A percentile compares a stretch with the other conserved stretches of the same genome.
Evolutionary conservation across 1,140 invertebrate genomes (phyloP).

Genomic region (Papilio aristodemus): DNA sequence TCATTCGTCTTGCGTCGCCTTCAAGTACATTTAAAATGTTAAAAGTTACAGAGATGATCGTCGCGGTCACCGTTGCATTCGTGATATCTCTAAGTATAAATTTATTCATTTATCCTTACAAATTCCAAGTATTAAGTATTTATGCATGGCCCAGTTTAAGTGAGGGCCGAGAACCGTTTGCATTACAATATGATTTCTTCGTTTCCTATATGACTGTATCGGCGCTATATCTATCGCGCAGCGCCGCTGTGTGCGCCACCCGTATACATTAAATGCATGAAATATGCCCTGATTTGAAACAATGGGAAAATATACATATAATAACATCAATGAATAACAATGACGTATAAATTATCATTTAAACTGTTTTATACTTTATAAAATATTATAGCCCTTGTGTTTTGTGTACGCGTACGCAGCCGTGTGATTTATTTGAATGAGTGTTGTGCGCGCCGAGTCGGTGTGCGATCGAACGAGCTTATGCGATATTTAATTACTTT

Average conservation of each 20-base stretch:
- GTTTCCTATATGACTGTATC: conserved; percentile 6
- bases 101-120: too few species aligned
- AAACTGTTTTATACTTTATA: conserved; percentile 80
- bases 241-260: conserved; percentile 43
- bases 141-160: neutral
- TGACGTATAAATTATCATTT: conserved; percentile 80
- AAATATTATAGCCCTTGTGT: conserved; percentile 75
- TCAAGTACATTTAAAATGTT: conserved; percentile 51
- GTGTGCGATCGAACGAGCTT: neutral
- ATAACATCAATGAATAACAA: conserved; percentile 81
- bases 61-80: conserved; percentile 49
- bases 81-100: conserved; percentile 13
- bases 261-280: conserved; percentile 77
- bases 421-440: conserved; percentile 62
- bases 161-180: neutral
- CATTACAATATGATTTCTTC: conserved; percentile 12
- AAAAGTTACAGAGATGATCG: conserved; percentile 43
- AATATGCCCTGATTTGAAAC: conserved; percentile 80
- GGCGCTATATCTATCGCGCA: conserved; percentile 35
- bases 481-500: too few species aligned
- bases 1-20: neutral
- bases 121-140: too few species aligned
- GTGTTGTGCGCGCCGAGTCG: conserved; percentile 32
- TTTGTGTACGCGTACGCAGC: conserved; percentile 62
- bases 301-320: conserved; percentile 80